phyloP scores from a whole-genome alignment of 2,888 invertebrate species.

The Sarcophaga rosellei region DNA sequence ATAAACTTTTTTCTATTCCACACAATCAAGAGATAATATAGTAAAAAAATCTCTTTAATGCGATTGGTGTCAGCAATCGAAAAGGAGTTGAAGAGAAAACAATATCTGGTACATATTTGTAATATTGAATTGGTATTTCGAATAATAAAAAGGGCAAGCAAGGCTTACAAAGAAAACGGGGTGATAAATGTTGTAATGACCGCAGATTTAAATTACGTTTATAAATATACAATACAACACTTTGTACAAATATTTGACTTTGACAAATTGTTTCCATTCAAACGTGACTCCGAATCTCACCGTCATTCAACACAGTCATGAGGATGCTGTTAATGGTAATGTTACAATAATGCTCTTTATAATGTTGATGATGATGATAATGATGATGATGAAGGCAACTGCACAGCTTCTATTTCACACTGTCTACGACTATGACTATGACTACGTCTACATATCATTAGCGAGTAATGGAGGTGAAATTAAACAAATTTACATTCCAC shows the following conservation, averaged over 20 bases:
- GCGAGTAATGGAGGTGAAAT: background rate
- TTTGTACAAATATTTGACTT: slow-evolving; percentile 64
- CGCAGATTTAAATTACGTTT: slow-evolving; percentile 66
- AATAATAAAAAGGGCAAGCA: slow-evolving; percentile 23
- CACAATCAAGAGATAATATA: background rate
- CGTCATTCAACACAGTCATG: slow-evolving; percentile 16
- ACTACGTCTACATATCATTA: background rate
- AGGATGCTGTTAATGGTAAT: slow-evolving; percentile 1
- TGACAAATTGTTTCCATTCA: slow-evolving; percentile 65
- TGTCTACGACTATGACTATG: background rate
- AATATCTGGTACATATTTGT: background rate
- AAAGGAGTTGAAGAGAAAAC: background rate
- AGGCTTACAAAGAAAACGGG: slow-evolving; percentile 44
- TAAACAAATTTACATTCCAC: background rate
- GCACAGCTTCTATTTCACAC: background rate
- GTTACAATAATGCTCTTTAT: background rate
- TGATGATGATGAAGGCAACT: slow-evolving; percentile 11
- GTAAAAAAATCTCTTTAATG: background rate
- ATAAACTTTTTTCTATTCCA: background rate
- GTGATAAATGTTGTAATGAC: slow-evolving; percentile 68
- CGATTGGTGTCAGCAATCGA: slow-evolving; percentile 45
- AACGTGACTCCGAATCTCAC: slow-evolving; percentile 58
- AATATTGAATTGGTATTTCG: slow-evolving; percentile 15
- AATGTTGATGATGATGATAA: slow-evolving; percentile 16
- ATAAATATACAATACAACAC: slow-evolving; percentile 53